These are phyloP conservation scores for Balearica regulorum DNA, from an alignment of 2,797 vertebrate species.

Conservation along the genomic window DNA sequence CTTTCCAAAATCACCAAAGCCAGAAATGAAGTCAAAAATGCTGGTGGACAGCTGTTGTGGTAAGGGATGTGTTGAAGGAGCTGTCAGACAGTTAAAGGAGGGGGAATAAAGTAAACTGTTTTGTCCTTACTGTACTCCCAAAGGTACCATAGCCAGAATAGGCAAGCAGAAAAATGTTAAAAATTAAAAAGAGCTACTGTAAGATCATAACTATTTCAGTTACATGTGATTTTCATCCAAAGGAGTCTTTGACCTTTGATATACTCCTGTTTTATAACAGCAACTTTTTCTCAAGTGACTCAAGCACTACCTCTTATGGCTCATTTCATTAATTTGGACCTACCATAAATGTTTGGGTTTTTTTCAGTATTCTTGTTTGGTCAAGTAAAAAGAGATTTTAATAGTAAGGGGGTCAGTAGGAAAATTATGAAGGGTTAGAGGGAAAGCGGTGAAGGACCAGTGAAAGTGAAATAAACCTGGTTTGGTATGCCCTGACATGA, in stretches of 20 bases:
- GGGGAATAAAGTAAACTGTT: not conserved
- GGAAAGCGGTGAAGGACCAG: not conserved
- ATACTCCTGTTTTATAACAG: conserved; percentile 14
- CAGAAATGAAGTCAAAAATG: not conserved
- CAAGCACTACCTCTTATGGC: not conserved
- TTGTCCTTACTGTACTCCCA: conserved; percentile 8
- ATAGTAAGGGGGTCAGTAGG: not conserved
- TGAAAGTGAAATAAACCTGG: not conserved
- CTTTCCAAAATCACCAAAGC: not conserved
- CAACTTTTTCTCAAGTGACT: conserved; percentile 28
- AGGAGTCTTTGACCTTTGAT: conserved; percentile 12
- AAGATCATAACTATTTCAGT: conserved; percentile 41
- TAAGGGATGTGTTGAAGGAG: not conserved
- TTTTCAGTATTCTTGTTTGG: not conserved
- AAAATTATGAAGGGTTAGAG: not conserved
- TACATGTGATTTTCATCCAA: conserved; percentile 27
- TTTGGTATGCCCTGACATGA: not conserved
- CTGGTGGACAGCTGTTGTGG: not conserved
- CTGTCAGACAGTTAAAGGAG: conserved; percentile 2
- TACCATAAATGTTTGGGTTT: not conserved
- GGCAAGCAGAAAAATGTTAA: conserved; percentile 6
- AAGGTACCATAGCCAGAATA: not conserved
- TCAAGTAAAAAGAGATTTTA: not conserved
- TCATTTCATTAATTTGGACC: conserved; percentile 28
- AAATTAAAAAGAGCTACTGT: conserved; percentile 34